These are phyloP conservation scores for Sitobion miscanthi DNA, from an alignment of 1,140 invertebrate genomes.

Conservation along the genomic window DNA sequence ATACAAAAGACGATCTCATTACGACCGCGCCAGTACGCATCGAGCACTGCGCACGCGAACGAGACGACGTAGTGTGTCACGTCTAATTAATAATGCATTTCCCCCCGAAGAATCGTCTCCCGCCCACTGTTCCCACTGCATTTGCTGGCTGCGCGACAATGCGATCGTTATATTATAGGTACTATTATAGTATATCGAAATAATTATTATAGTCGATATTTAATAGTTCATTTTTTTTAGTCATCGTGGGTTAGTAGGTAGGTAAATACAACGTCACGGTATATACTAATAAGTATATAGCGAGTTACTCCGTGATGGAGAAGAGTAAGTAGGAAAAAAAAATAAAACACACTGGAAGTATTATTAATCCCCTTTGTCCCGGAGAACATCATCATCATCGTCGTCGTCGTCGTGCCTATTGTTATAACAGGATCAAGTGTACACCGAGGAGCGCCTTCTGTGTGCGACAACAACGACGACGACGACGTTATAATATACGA, in stretches of 20 bases:
- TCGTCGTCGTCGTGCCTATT: conserved; percentile 47
- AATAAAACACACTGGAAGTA: neutral
- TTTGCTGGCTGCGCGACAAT: neutral
- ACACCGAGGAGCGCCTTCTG: conserved; percentile 41
- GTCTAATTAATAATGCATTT: conserved; percentile 34
- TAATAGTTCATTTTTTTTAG: neutral
- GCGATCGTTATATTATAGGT: neutral
- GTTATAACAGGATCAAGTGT: conserved; percentile 40
- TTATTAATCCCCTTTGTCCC: conserved; percentile 47
- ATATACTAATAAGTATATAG: too few species aligned
- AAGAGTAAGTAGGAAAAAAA: neutral
- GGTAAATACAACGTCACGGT: too few species aligned
- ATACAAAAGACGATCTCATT: neutral
- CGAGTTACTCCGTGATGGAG: neutral
- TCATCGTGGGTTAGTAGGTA: neutral
- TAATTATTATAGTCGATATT: too few species aligned
- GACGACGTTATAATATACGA: conserved; percentile 43
- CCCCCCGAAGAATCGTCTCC: neutral
- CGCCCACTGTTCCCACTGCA: neutral
- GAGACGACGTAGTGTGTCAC: neutral
- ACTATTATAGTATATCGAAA: too few species aligned
- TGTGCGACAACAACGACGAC: neutral
- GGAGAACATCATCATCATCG: conserved; percentile 32
- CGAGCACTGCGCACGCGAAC: neutral
- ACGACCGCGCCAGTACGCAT: neutral